Evolutionary conservation across 2,888 invertebrate genomes (phyloP), one percentile per base, ranked within the genome.

Genomic region (Drosophila demipolita): DNA sequence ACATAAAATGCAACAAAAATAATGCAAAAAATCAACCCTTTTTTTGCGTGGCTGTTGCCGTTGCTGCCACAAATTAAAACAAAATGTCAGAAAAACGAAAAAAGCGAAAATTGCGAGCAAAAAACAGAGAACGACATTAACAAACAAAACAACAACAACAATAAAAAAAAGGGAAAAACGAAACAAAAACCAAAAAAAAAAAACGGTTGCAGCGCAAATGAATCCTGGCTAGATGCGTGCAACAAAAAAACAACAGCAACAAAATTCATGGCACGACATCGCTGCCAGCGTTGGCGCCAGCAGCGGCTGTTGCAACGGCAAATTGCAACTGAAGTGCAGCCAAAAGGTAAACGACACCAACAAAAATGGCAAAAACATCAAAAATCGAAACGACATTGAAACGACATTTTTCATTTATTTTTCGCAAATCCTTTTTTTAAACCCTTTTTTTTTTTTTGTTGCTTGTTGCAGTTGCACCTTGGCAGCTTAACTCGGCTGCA

Each of bases 281-380:
- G 74, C 55, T 59, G 68, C 54, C 62, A 42, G 9, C 78, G 53
- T 36, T 66, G 61, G 53, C 66, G 40, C 11, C 52, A 42, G 57
- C 81, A 36, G 64, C 73, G 68, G 54, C 69, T 68, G 75, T 79
- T 84, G 85, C 86, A 77, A 73, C 67, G 62, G 75, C 80, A 84
- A 89, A 89, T 87, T 86, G 86, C 86, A 88, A 83, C 81, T 87
- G 89, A 86, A 85, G 85, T 89, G 86, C 86, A 84, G 79, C 83
- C 88, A 87, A 90, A 90, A 90, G 90, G 90, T 91, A 90, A 91
- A 91, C 83, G 90, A 90, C 90, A 88, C 89, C 83, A 85, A 73
- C 87, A 66, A 42, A 45, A 67, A 52, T 38, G 42, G 32, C 61
- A 53, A 35, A 49, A 65, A 38, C 49, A 62, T 60, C 63, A 79